Evolutionary conservation across 2,888 invertebrate genomes (phyloP).

Genomic region (Microplitis deprimator): DNA sequence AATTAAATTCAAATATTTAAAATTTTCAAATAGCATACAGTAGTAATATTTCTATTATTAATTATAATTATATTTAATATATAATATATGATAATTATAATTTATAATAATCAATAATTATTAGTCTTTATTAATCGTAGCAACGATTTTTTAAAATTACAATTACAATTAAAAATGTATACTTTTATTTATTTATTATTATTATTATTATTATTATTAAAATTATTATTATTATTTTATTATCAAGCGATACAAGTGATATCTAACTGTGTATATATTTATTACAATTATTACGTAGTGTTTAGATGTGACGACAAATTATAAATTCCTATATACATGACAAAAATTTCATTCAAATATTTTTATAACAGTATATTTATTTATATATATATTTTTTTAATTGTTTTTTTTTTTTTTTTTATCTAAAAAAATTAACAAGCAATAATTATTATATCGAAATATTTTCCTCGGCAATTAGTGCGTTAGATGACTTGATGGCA

Average conservation of each 20-base stretch:
- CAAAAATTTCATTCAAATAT: not conserved
- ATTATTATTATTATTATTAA: not conserved
- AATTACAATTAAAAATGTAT: constrained; percentile 4
- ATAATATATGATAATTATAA: not conserved
- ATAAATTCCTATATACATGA: not conserved
- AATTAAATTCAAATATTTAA: not conserved
- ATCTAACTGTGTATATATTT: not conserved
- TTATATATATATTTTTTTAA: not conserved
- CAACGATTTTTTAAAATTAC: constrained; percentile 3
- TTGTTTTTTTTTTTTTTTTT: constrained; percentile 5
- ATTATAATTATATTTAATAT: constrained; percentile 22
- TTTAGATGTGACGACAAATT: not conserved
- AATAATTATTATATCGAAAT: not conserved
- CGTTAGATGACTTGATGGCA: constrained; percentile 3
- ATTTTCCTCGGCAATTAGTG: not conserved
- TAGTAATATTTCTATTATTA: constrained; percentile 35
- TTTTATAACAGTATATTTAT: too few relatives aligned
- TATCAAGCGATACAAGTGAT: not conserved
- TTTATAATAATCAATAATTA: not conserved
- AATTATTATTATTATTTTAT: not conserved
- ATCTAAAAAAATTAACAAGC: not conserved
- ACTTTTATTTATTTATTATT: not conserved
- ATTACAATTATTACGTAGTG: not conserved
- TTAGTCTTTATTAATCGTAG: constrained; percentile 4
- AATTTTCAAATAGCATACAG: constrained; percentile 14